Evolutionary conservation across 2,888 invertebrate species (phyloP).

Genomic region (Timema podura): DNA sequence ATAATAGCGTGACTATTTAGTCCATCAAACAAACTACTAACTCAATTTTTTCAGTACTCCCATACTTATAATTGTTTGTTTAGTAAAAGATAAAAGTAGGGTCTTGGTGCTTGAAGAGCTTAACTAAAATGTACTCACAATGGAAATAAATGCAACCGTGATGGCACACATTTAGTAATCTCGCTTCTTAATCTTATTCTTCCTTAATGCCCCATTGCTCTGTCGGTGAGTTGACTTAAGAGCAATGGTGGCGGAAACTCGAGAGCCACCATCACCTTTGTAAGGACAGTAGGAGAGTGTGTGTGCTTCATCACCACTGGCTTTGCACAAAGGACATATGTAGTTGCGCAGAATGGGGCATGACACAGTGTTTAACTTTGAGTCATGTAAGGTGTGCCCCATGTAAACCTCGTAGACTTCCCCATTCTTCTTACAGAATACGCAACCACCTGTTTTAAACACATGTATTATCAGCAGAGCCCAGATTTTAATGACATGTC

Average conservation of each 20-base stretch:
- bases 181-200: background rate
- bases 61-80: too few relatives aligned
- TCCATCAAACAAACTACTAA: too few relatives aligned
- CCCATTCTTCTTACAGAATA: conserved; percentile 22
- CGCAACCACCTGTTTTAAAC: background rate
- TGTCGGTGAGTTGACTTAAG: conserved; percentile 20
- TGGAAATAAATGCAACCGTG: too few relatives aligned
- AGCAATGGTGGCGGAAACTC: conserved; percentile 12
- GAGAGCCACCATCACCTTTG: background rate
- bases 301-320: conserved; percentile 22
- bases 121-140: too few relatives aligned
- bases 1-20: too few relatives aligned
- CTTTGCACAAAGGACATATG: conserved; percentile 15
- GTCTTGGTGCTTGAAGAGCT: too few relatives aligned
- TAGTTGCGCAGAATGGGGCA: conserved; percentile 18
- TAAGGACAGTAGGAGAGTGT: conserved; percentile 23
- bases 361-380: background rate
- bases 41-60: too few relatives aligned
- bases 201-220: conserved; percentile 13
- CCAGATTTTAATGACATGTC: too few relatives aligned
- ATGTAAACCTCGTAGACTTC: conserved; percentile 4
- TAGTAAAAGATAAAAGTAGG: too few relatives aligned
- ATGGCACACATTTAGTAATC: too few relatives aligned
- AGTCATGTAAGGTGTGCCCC: conserved; percentile 17
- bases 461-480: too few relatives aligned